Evolutionary conservation across 2,888 invertebrate species (phyloP), one percentile per base, ranked within the genome.

Genomic region (Girardia tigrina): DNA sequence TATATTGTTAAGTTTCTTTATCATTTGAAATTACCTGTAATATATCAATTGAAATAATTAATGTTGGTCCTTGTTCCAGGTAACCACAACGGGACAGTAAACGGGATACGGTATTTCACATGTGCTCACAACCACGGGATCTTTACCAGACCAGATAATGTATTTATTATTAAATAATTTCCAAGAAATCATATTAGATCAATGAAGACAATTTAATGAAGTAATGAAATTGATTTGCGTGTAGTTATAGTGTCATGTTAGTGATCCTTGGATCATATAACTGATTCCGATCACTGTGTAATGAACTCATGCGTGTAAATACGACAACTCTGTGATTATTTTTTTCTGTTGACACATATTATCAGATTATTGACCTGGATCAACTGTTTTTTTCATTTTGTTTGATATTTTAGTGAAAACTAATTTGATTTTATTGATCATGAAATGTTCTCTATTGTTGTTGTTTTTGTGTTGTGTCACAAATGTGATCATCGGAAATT

Each of bases 61-160:
- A n/a, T n/a, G n/a, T n/a, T n/a, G n/a, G n/a, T n/a, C n/a, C n/a
- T n/a, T n/a, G n/a, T n/a, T 56, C 23, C n/a, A 36, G 56, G 56
- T 2, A 56, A 2, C 23, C 56, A 56, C n/a, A 56, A 56, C 23
- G 56, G 56, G 23, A 56, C 56, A 6, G 56, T 56, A 4, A n/a
- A 56, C n/a, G 56, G 56, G 6, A 23, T 56, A 4, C n/a, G 23
- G 23, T 56, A 56, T 56, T 56, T 56, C 56, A 12, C 56, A 56
- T 56, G 56, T 56, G 56, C 56, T 56, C 56, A 56, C n/a, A 56
- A 56, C 23, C 56, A 56, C 23, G 56, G 56, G 23, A 56, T 56
- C n/a, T 56, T 56, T 56, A 56, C 56, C 56, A 56, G 56, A 56
- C 56, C 56, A 56, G 56, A 56, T 56, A 56, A 56, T 56, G 56